Evolutionary conservation across 2,113 vertebrate genomes (phyloP).

Genomic region (Ardeotis arabs): DNA sequence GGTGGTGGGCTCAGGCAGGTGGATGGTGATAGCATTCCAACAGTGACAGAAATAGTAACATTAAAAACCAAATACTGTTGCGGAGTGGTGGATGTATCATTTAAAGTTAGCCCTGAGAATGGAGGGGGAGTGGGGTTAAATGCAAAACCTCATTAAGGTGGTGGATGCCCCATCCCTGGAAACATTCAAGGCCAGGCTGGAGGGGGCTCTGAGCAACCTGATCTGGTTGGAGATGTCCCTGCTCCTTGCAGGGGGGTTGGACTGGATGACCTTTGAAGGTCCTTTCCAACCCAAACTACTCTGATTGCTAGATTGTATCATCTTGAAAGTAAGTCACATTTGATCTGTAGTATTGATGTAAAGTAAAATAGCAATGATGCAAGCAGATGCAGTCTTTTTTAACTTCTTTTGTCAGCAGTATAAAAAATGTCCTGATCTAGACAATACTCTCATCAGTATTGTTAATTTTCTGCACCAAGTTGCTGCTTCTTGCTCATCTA

Average conservation of each 20-base stretch:
- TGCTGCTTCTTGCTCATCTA: not conserved
- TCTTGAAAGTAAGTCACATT: not conserved
- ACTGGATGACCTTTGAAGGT: too few species aligned
- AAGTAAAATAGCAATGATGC: not conserved
- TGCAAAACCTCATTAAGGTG: not conserved
- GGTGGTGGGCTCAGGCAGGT: not conserved
- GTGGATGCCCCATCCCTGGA: too few species aligned
- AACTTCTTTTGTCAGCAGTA: not conserved
- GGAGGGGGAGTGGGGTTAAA: rapidly evolving
- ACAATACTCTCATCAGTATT: not conserved
- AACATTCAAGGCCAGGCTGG: too few species aligned
- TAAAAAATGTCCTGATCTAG: not conserved
- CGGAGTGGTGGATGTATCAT: not conserved
- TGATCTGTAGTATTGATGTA: not conserved
- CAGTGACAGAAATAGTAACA: not conserved
- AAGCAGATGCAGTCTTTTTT: not conserved
- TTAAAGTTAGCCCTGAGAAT: not conserved
- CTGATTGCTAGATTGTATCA: not conserved
- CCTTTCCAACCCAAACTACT: too few species aligned
- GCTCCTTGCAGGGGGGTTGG: too few species aligned
- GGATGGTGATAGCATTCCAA: not conserved
- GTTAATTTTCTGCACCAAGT: not conserved
- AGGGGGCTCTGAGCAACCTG: too few species aligned
- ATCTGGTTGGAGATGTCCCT: too few species aligned
- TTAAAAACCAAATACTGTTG: not conserved